Percentiles rank a stretch among this genome's conserved stretches.
These are phyloP conservation scores for Salvelinus sp. DNA, from an alignment of 2,113 vertebrate genomes.

Conservation along the genomic window DNA sequence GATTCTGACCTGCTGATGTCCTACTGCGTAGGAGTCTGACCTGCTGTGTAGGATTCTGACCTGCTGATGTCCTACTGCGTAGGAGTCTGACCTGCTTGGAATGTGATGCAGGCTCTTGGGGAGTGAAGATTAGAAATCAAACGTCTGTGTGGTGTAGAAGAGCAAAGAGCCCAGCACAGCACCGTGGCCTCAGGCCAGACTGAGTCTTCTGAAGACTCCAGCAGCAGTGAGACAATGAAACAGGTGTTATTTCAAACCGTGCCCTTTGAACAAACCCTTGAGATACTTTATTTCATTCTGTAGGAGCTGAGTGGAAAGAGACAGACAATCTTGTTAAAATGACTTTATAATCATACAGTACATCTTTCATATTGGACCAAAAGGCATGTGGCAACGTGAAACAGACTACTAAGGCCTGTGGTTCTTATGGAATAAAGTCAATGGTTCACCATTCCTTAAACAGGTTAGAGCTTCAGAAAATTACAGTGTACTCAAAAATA, in stretches of 20 bases:
- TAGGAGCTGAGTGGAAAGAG: background rate
- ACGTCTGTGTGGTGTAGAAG: background rate
- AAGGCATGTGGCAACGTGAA: constrained; percentile 33
- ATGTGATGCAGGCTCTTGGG: too few species aligned
- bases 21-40: too few species aligned
- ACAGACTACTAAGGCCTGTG: constrained; percentile 17
- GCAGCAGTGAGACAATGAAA: constrained; percentile 40
- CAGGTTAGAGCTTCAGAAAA: background rate
- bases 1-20: too few species aligned
- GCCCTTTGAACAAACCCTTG: background rate
- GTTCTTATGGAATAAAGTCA: constrained; percentile 7
- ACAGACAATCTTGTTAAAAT: constrained; percentile 23
- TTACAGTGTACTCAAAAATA: background rate
- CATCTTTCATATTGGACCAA: constrained; percentile 39
- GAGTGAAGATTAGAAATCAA: too few species aligned
- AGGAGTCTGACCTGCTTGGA: too few species aligned
- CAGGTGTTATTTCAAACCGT: constrained; percentile 22
- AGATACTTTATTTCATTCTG: constrained; percentile 5
- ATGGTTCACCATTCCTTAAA: background rate
- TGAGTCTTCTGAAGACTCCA: constrained; percentile 18
- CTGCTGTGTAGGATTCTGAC: too few species aligned
- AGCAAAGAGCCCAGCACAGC: background rate
- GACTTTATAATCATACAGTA: constrained; percentile 56
- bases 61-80: too few species aligned
- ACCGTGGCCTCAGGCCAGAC: constrained; percentile 22